Conservation (phyloP, 2,797 vertebrate species). For the Amblyraja radiata region DNA sequence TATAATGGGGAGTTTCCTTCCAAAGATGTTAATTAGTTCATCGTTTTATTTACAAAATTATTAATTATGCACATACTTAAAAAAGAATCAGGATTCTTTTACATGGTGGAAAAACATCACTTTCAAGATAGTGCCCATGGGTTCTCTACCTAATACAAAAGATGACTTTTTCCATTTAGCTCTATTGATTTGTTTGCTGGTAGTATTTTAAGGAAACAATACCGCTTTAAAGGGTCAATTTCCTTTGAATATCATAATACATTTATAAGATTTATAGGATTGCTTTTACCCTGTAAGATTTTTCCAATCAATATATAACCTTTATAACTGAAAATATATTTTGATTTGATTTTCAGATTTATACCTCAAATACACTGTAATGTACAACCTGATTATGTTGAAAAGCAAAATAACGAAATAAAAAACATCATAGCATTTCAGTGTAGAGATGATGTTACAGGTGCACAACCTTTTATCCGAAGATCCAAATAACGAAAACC, state of each 20-base stretch:
- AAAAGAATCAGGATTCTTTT: background rate
- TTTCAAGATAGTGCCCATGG: background rate
- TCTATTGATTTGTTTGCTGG: background rate
- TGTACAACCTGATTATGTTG: background rate
- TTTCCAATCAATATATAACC: background rate
- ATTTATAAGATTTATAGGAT: conserved; percentile 15
- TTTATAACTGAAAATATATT: conserved; percentile 13
- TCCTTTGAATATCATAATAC: background rate
- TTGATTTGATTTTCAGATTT: background rate
- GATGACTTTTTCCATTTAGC: background rate
- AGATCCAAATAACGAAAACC: too few relatives aligned
- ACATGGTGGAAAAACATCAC: background rate
- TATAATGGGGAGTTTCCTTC: background rate
- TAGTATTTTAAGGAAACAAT: conserved; percentile 15
- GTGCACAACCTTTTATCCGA: too few relatives aligned
- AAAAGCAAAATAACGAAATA: background rate
- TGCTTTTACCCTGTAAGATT: background rate
- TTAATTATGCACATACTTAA: background rate
- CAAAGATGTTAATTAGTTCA: background rate
- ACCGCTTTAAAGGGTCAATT: background rate
- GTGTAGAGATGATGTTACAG: background rate
- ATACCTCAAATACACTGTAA: background rate
- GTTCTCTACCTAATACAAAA: background rate
- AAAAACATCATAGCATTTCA: background rate
- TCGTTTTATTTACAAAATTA: background rate